Conservation (phyloP, 1,140 invertebrate species). For the Trichomalopsis sarcophagae region DNA sequence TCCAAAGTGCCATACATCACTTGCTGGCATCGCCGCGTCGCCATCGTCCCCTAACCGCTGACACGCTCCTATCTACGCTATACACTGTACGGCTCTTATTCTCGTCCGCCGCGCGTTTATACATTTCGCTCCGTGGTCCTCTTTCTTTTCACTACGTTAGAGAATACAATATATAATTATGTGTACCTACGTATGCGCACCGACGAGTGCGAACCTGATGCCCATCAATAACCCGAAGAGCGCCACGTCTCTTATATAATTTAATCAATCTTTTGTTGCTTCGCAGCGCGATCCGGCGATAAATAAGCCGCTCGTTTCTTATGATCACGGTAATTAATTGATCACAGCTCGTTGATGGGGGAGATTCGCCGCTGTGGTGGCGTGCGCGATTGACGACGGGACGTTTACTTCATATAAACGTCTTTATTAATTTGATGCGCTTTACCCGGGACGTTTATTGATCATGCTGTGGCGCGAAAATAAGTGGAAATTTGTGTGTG, state of each 20-base stretch:
- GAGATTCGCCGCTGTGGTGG: neutral
- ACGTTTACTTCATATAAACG: slow-evolving; percentile 12
- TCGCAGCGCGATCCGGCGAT: neutral
- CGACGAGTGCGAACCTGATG: neutral
- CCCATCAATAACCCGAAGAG: neutral
- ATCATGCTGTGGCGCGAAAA: slow-evolving; percentile 16
- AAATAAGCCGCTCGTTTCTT: slow-evolving; percentile 7
- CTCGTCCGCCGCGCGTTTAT: too few relatives aligned
- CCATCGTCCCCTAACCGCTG: slow-evolving; percentile 49
- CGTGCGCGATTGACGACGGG: neutral
- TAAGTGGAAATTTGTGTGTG: neutral
- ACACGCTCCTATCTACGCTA: slow-evolving; percentile 40
- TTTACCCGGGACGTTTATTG: slow-evolving; percentile 29
- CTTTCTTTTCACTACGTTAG: neutral
- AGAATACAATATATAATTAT: too few relatives aligned
- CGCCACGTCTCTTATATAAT: neutral
- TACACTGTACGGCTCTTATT: neutral
- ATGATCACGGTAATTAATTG: slow-evolving; percentile 18
- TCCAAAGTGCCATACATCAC: slow-evolving; percentile 58
- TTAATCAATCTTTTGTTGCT: slow-evolving; percentile 11
- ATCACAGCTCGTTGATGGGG: neutral
- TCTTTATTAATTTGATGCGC: slow-evolving; percentile 17
- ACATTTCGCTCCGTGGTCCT: neutral
- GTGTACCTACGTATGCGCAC: too few relatives aligned
- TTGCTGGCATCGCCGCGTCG: slow-evolving; percentile 54